A percentile compares a stretch with the other conserved stretches of the same genome.
These are phyloP conservation scores for Euplexia lucipara DNA, from an alignment of 2,888 invertebrate genomes.

Conservation along the genomic window DNA sequence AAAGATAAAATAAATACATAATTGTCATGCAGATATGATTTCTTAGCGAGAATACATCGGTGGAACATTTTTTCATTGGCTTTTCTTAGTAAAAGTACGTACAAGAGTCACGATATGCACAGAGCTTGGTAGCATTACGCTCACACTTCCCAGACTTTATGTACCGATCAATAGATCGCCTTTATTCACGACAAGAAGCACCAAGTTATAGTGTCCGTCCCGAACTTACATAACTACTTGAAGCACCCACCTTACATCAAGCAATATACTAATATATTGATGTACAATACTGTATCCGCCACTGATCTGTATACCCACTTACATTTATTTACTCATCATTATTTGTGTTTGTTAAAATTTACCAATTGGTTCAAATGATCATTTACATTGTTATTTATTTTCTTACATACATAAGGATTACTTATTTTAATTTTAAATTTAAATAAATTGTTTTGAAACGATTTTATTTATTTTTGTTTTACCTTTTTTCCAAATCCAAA, in stretches of 20 bases:
- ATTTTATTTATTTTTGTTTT: conserved; percentile 68
- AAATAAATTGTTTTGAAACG: conserved; percentile 70
- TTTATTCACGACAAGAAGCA: conserved; percentile 85
- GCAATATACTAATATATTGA: conserved; percentile 66
- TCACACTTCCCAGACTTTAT: conserved; percentile 89
- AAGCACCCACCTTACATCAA: conserved; percentile 88
- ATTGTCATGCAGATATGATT: conserved; percentile 54
- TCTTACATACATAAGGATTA: conserved; percentile 61
- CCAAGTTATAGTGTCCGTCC: conserved; percentile 77
- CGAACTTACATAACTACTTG: conserved; percentile 77
- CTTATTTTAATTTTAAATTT: conserved; percentile 64
- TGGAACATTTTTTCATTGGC: conserved; percentile 81
- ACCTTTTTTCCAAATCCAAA: conserved; percentile 62
- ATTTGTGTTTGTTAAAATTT: conserved; percentile 61
- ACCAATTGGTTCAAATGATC: conserved; percentile 60
- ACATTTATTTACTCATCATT: conserved; percentile 65
- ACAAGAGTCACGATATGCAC: conserved; percentile 86
- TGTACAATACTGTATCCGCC: conserved; percentile 62
- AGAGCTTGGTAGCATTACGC: conserved; percentile 89
- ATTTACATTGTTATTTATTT: conserved; percentile 64
- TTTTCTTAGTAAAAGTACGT: conserved; percentile 84
- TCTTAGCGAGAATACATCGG: conserved; percentile 54
- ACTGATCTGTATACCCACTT: conserved; percentile 62
- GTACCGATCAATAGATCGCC: conserved; percentile 82
- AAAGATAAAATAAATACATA: conserved; percentile 28